Evolutionary conservation across 2,797 vertebrate species (phyloP), one percentile per base, ranked within the genome.

Genomic region (Megaceryle alcyon): DNA sequence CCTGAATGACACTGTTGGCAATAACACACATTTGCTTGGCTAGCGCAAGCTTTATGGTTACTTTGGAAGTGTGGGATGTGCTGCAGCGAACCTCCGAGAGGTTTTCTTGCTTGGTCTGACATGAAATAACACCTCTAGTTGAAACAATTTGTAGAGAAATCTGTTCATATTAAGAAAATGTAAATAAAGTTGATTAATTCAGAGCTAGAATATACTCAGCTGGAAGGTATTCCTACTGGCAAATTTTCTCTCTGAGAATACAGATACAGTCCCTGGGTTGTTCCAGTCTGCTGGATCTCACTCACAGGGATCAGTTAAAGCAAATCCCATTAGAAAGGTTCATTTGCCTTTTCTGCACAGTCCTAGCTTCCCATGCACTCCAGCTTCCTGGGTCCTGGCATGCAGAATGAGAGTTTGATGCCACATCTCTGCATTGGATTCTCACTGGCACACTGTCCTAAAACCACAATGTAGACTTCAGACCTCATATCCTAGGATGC

Each of bases 151-250:
- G 31, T 21, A 53, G 18, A 92, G 41, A 90, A 92, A 64, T 76
- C 59, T 75, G 35, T 13, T 71, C 8, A 29, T 65, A 33, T 84
- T 61, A 84, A 83, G 65, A 61, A 65, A 93, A 81, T 14, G 8
- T 83, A 81, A 89, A 89, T 29, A 81, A 78, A 71, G 4, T n/a
- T 75, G 48, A 77, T 90, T 60, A 68, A 75, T 87, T 93, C 70
- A 76, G 56, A 94, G 20, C 31, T 65, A 2, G 0, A 68, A 49
- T 64, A 49, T 64, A 28, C 53, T 81, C 49, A 90, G 44, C 59
- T 76, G 51, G 54, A 28, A 91, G 56, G 72, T 29, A 53, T 20
- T 79, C 35, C 7, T 46, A 78, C 61, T 7, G 29, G 44, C 46
- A 90, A 92, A 81, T 82, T 66, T n/a, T 71, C 68, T 77, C 59